Percentiles rank a stretch among this genome's conserved stretches.
Evolutionary conservation across 2,797 vertebrate genomes (phyloP).

Genomic region (Taeniopygia guttata): DNA sequence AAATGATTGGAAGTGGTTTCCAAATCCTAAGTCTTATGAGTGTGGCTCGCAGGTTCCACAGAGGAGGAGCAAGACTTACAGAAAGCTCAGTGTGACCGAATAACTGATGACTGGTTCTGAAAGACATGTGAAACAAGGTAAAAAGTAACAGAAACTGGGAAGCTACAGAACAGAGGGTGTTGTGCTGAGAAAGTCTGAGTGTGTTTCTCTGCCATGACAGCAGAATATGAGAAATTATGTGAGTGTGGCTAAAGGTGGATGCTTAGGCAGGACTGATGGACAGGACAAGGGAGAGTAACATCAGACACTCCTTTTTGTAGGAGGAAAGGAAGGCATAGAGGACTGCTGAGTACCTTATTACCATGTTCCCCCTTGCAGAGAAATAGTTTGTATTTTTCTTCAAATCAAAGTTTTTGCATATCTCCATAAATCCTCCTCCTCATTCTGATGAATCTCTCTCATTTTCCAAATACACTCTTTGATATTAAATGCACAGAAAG

Average conservation of each 20-base stretch:
- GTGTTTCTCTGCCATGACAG: not conserved
- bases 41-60: not conserved
- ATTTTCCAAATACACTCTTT: not conserved
- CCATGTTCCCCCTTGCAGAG: not conserved
- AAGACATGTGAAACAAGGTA: not conserved
- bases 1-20: not conserved
- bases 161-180: not conserved
- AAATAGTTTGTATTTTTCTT: not conserved
- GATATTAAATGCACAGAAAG: not conserved
- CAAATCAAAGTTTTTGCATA: not conserved
- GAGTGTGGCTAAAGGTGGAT: not conserved
- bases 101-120: not conserved
- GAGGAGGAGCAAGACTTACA: not conserved
- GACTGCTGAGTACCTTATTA: not conserved
- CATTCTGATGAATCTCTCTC: not conserved
- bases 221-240: not conserved
- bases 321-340: not conserved
- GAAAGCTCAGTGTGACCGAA: not conserved
- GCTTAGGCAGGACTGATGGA: too few relatives aligned
- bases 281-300: not conserved
- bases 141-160: not conserved
- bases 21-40: not conserved
- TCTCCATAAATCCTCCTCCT: not conserved
- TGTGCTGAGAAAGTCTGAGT: not conserved
- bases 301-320: not conserved